Percentiles rank a stretch among this genome's conserved stretches.
These are phyloP conservation scores for Acheta domesticus DNA, from an alignment of 2,888 invertebrate genomes.

Conservation along the genomic window DNA sequence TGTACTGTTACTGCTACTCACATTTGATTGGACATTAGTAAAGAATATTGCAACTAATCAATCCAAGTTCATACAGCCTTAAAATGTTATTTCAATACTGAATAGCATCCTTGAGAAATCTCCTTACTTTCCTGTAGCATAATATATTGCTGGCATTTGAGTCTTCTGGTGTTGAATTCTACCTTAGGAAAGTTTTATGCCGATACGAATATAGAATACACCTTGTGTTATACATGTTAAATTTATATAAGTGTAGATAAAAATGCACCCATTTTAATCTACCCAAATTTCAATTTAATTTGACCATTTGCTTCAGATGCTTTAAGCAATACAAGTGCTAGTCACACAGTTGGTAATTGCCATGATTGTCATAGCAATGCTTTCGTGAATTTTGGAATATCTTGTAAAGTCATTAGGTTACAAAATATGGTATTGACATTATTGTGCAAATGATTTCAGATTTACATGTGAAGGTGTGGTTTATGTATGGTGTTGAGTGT, in stretches of 20 bases:
- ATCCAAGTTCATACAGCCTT: not conserved
- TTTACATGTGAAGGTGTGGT: not conserved
- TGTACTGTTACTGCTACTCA: too few relatives aligned
- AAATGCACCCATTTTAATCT: not conserved
- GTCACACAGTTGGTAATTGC: not conserved
- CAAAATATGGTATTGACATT: not conserved
- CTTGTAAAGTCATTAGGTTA: not conserved
- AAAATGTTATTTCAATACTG: slow-evolving; percentile 5
- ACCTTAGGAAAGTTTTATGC: not conserved
- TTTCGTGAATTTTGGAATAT: slow-evolving; percentile 18
- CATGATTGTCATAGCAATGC: not conserved
- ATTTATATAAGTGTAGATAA: not conserved
- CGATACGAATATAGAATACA: not conserved
- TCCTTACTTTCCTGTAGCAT: slow-evolving; percentile 18
- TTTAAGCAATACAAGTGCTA: not conserved
- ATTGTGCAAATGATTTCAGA: not conserved
- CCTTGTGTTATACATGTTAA: not conserved
- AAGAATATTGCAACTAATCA: too few relatives aligned
- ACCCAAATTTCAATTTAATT: not conserved
- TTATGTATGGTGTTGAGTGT: not conserved
- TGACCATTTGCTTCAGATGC: slow-evolving; percentile 1
- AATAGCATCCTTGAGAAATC: not conserved
- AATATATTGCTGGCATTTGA: slow-evolving; percentile 7
- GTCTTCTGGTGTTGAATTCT: slow-evolving; percentile 4
- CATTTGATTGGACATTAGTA: too few relatives aligned